Percentiles rank a stretch among this genome's conserved stretches.
phyloP scores from a whole-genome alignment of 1,140 invertebrate genomes.

The Ceratoteleas bidentatus region DNA sequence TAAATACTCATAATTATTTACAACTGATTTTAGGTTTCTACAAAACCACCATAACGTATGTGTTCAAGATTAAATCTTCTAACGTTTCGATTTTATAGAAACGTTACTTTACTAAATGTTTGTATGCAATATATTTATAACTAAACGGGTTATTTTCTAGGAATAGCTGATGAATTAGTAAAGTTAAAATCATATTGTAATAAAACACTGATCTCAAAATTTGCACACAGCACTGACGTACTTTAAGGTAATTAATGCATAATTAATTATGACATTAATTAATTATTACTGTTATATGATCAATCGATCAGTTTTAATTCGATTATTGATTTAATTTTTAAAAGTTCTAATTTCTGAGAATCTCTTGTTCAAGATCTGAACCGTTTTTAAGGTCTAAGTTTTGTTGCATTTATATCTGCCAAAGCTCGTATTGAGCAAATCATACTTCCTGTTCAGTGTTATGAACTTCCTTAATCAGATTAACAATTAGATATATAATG shows the following conservation, averaged over 20 bases:
- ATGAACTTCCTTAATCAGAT: constrained; percentile 11
- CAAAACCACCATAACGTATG: constrained; percentile 28
- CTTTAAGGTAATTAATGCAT: too few species aligned
- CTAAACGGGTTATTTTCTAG: background rate
- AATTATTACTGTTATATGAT: too few species aligned
- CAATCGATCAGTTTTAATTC: too few species aligned
- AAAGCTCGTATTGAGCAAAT: constrained; percentile 13
- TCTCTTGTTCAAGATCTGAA: too few species aligned
- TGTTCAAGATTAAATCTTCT: constrained; percentile 21
- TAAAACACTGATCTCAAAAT: constrained; percentile 32
- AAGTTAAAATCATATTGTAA: constrained; percentile 1
- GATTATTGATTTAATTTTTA: too few species aligned
- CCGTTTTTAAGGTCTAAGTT: background rate
- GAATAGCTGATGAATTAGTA: background rate
- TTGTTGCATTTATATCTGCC: constrained; percentile 20
- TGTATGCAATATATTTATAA: constrained; percentile 8
- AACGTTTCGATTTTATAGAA: background rate
- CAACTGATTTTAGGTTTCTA: constrained; percentile 7
- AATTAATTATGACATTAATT: too few species aligned
- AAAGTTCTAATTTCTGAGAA: too few species aligned
- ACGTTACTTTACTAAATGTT: background rate
- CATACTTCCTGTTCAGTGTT: constrained; percentile 6
- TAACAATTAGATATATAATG: too few species aligned
- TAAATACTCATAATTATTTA: constrained; percentile 10
- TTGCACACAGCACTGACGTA: constrained; percentile 6